Conservation (phyloP, 2,113 vertebrate species). For the Archilochus colubris region DNA sequence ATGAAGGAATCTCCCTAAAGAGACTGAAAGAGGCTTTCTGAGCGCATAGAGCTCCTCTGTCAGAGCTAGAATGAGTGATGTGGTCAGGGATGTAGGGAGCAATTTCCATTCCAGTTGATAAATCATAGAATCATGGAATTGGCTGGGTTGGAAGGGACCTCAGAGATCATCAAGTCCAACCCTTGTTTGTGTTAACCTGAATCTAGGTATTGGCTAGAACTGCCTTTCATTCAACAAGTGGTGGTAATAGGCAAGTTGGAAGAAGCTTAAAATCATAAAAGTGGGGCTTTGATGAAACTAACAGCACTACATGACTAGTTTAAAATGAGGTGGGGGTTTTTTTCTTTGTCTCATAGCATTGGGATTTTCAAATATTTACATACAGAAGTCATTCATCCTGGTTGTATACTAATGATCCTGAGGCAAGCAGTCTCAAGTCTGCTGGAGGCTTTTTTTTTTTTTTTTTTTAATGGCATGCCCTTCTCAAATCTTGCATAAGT, state of each 20-base stretch:
- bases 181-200: background rate
- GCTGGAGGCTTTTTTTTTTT: background rate
- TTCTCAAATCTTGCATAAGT: background rate
- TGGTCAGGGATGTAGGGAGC: background rate
- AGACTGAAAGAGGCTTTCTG: background rate
- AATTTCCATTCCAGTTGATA: background rate
- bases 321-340: background rate
- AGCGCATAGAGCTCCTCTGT: background rate
- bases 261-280: background rate
- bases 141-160: too few relatives aligned
- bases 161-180: too few relatives aligned
- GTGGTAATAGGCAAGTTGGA: background rate
- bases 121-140: background rate
- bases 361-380: background rate
- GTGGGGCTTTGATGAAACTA: background rate
- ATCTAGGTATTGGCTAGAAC: background rate
- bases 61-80: background rate
- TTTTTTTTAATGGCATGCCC: rapidly evolving
- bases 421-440: background rate
- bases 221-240: background rate
- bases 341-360: background rate
- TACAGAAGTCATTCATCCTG: background rate
- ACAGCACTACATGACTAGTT: background rate
- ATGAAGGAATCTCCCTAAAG: background rate
- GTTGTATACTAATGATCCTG: too few relatives aligned